Evolutionary conservation across 2,797 vertebrate genomes (phyloP), one percentile per base, ranked within the genome.

Genomic region (Mycteria americana): DNA sequence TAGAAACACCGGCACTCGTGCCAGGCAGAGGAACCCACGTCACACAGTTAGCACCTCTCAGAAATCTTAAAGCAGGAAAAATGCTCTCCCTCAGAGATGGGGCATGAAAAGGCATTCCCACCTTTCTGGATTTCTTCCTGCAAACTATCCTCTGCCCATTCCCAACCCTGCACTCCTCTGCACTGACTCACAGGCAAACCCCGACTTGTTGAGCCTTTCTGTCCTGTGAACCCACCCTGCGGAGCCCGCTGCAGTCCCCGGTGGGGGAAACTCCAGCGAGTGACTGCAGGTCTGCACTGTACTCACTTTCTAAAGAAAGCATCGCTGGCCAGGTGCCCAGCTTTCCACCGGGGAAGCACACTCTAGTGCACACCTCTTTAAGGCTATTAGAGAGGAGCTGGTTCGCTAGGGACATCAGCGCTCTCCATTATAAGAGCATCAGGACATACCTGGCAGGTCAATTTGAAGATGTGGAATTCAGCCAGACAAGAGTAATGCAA

Each of bases 71-170:
- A 48, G 46, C 39, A 23, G 72, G 37, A 39, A 41, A 70, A 87
- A 69, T 0, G 7, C 39, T 50, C 39, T 45, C 33, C 50, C 0
- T 67, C 56, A 70, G 21, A 64, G 6, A 21, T 2, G 1, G 27
- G 31, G 30, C 48, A 69, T 13, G 37, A 63, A 90, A 87, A 51
- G 31, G n/a, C 37, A 45, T 46, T 76, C 22, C 45, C 57, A 48
- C 17, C 48, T 39, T 68, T 31, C 37, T 3, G 4, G 22, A 45
- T 41, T 80, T 57, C 69, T 59, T n/a, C 51, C 53, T 60, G 18
- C 51, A 70, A 53, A 50, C 35, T 37, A 18, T 10, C 37, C 65
- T 73, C 60, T 73, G 41, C 54, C 43, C 46, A 12, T 21, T 82
- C 21, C 67, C 50, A 69, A 18, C 8, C 28, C 45, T 11, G 24